Conservation (phyloP, 1,140 invertebrate genomes). For the Sycophila sp. region DNA sequence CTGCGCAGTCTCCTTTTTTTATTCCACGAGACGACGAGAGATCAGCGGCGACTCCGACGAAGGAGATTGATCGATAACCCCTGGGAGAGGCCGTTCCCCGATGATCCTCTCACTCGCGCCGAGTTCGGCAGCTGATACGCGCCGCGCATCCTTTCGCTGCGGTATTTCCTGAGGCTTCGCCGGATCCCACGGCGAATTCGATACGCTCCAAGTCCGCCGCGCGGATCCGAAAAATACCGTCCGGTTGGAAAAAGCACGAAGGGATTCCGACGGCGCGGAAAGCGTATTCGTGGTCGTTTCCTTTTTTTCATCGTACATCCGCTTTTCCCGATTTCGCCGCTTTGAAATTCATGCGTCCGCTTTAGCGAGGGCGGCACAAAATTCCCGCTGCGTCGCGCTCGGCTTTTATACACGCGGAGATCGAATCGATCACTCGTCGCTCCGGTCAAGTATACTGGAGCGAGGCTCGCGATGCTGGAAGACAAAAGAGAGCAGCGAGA, state of each 20-base stretch:
- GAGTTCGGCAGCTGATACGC: no score
- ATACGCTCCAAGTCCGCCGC: slow-evolving; percentile 3
- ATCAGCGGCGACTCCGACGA: slow-evolving; percentile 42
- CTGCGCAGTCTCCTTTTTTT: neutral
- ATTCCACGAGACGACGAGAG: neutral
- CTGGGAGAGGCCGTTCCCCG: neutral
- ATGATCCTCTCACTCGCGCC: slow-evolving; percentile 10
- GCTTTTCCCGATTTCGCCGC: no score
- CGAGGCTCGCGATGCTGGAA: no score
- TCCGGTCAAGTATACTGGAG: slow-evolving; percentile 18
- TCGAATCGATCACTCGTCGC: neutral
- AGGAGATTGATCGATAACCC: slow-evolving; percentile 49
- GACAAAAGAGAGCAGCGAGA: slow-evolving; percentile 30
- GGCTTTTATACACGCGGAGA: no score
- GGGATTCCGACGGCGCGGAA: neutral
- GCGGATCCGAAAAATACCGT: slow-evolving; percentile 10
- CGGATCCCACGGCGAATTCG: slow-evolving; percentile 24
- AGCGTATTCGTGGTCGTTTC: no score
- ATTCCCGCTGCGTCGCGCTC: no score
- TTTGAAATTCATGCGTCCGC: no score
- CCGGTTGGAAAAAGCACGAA: neutral
- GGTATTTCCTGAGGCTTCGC: slow-evolving; percentile 24
- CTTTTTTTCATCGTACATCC: no score
- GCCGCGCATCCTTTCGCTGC: neutral
- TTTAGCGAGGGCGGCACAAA: no score